Base-by-base conservation (phyloP, 2,888 invertebrate genomes). In the Drosophila mimica region DNA sequence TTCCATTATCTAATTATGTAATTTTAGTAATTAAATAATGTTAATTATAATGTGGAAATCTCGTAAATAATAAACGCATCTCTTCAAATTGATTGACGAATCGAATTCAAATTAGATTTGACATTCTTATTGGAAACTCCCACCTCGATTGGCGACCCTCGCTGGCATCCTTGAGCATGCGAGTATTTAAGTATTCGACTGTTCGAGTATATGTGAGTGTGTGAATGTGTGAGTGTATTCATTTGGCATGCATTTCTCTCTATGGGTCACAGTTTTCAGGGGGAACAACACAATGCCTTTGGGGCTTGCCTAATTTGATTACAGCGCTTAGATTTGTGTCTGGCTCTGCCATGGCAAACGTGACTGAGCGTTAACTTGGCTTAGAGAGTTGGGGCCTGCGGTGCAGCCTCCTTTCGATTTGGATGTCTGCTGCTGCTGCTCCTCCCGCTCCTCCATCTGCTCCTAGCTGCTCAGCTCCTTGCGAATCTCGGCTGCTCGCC, bases 251-350 rank as follows among this genome's bases (percentile, higher is more conserved):
- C 28, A 56, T 33, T 73, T 57, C 74, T 66, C 36, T 38, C 54
- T 67, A 52, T 82, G 85, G 70, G 76, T 70, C 73, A 66, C 76
- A 76, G 59, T 54, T 33, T 33, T 46, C 15, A 25, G 46, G 25
- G 46, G 46, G 46, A 15, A 8, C 46, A 46, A 43, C 53, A 66
- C 69, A 60, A 61, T 72, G 76, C 28, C 34, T 54, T 63, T 31
- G 66, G 72, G 80, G 69, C 70, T 80, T 79, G 88, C 89, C 87
- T 87, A 87, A 87, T 87, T 89, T 87, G 87, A 87, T 88, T 82
- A 90, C 81, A 76, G 65, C 60, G 74, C 86, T 74, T 85, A 88
- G 87, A 88, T 88, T 89, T 89, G 83, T 77, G 83, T 82, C 76
- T 83, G 69, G 43, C 74, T 57, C 40, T 54, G 57, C 59, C 33